Evolutionary conservation across 2,113 vertebrate genomes (phyloP).

Genomic region (Hippocampus comes): DNA sequence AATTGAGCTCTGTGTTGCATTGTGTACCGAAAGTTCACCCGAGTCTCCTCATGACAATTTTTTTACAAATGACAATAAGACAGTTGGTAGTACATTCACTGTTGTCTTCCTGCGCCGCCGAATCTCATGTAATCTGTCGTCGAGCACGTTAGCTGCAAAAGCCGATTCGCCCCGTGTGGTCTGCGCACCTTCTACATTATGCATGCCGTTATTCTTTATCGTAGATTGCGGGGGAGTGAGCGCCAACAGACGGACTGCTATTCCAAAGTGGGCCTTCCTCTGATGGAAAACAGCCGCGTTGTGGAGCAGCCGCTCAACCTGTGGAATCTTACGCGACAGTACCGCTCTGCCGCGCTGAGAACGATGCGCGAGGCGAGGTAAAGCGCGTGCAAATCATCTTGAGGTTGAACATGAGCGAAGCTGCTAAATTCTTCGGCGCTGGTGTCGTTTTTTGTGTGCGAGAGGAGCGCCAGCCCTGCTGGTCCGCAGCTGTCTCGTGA

Average conservation of each 20-base stretch:
- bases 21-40: not conserved
- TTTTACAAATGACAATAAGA: no score
- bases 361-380: constrained; percentile 84
- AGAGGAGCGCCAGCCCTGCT: not conserved
- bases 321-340: constrained; percentile 74
- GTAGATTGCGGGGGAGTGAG: constrained; percentile 46
- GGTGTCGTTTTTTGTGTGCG: not conserved
- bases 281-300: constrained; percentile 83
- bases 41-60: no score
- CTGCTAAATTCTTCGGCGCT: not conserved
- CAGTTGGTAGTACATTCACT: no score
- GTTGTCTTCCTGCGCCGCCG: no score
- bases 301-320: constrained; percentile 86
- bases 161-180: no score
- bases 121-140: no score
- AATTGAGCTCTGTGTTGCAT: not conserved
- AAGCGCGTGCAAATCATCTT: not conserved
- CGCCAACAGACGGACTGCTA: constrained; percentile 71
- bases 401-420: not conserved
- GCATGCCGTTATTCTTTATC: constrained; percentile 3
- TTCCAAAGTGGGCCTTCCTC: constrained; percentile 80
- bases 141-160: no score
- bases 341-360: constrained; percentile 64
- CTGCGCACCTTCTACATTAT: no score
- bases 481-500: constrained; percentile 29